phyloP scores from a whole-genome alignment of 2,113 vertebrate species.

The Ammospiza nelsoni region DNA sequence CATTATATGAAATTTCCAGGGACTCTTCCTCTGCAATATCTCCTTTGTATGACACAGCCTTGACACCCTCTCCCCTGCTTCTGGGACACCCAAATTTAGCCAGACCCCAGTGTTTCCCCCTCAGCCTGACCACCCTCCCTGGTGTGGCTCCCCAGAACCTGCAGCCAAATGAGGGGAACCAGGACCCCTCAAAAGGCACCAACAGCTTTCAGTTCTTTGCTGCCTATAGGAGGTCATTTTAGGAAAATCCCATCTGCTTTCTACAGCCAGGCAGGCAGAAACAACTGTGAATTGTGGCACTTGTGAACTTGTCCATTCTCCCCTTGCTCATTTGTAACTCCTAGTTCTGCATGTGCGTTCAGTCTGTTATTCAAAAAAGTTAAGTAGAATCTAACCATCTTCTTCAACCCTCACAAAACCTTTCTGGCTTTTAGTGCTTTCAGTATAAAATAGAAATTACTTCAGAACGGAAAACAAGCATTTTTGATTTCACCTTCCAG shows the following conservation, averaged over 20 bases:
- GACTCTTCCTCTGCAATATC: not conserved
- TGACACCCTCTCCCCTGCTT: not conserved
- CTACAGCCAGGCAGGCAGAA: not conserved
- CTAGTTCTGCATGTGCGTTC: not conserved
- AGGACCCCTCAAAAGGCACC: not conserved
- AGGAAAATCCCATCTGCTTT: not conserved
- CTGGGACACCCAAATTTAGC: not conserved
- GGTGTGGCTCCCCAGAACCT: not conserved
- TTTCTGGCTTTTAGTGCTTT: not conserved
- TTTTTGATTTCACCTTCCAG: not conserved
- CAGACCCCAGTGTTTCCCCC: not conserved
- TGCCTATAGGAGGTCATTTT: not conserved
- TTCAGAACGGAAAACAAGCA: not conserved
- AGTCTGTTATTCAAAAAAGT: not conserved
- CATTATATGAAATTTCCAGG: not conserved
- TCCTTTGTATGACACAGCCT: not conserved
- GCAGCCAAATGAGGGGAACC: not conserved
- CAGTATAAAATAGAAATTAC: not conserved
- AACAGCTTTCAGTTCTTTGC: not conserved
- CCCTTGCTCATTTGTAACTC: not conserved
- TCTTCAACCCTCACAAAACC: not conserved
- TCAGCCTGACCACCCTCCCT: not conserved
- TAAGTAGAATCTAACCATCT: not conserved
- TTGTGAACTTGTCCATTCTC: not conserved
- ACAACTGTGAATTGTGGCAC: fast-evolving